Evolutionary conservation across 1,140 invertebrate genomes (phyloP), one percentile per base, ranked within the genome.

Genomic region (Amphibalanus amphitrite): DNA sequence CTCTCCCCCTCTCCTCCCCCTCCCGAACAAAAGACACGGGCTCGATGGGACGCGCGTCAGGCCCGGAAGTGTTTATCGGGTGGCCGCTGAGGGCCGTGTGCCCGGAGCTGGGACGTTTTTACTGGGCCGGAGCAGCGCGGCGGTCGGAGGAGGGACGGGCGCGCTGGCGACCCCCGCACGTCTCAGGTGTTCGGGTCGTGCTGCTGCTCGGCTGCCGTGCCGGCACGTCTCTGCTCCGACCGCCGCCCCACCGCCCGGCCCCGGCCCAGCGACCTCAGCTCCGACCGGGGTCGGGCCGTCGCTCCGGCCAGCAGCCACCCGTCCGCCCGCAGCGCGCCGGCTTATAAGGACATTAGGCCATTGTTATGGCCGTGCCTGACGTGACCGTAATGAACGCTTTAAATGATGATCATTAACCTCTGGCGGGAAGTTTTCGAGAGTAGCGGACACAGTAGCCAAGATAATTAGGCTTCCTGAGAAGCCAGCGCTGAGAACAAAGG

Each of bases 311-410:
- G 13, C 17, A 20, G 47, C 47, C 6, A 59, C 47, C 6, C 1
- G 1, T 20, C 1, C 47, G 20, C 10, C 47, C 13, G 47, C 10
- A 8, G 13, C 1, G 47, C 47, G 47, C 47, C 47, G 47, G 47
- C 47, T 59, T 59, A 59, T 59, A 59, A 59, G 6, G 47, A 59
- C 47, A 23, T 59, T 59, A 59, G 13, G 47, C 47, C 47, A 59
- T 59, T 59, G 47, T 59, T 59, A 59, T 59, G 20, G 47, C 47
- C 20, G 47, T 23, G 20, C 47, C 20, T 13, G 47, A 59, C 47
- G 47, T 59, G 47, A 59, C 47, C 47, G 47, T 59, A 59, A 59
- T 59, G 47, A 59, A 59, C 47, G 47, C 47, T 59, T 59, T 59
- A 59, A 59, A 59, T 59, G 47, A 59, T 59, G 13, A 59, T 59